Conservation (phyloP, 2,797 vertebrate species). For the Limosa lapponica region DNA sequence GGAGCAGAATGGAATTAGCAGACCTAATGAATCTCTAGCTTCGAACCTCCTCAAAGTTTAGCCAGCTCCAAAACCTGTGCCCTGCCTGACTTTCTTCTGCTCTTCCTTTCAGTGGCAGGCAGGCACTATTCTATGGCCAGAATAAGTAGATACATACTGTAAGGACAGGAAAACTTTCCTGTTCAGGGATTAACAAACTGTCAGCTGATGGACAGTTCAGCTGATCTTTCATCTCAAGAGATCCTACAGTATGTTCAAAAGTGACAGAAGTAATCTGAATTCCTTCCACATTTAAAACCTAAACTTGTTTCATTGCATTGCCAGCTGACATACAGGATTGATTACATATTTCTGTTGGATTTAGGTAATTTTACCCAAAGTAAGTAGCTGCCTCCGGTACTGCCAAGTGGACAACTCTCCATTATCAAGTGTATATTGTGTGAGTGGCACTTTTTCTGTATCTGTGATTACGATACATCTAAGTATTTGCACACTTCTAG, state of each 20-base stretch:
- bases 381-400: not conserved
- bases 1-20: not conserved
- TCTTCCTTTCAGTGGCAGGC: not conserved
- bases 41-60: not conserved
- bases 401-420: not conserved
- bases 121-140: not conserved
- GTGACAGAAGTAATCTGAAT: not conserved
- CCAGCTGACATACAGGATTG: not conserved
- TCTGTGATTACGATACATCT: not conserved
- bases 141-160: not conserved
- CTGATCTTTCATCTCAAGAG: not conserved
- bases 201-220: not conserved
- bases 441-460: not conserved
- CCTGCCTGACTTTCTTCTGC: not conserved
- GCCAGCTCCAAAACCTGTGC: not conserved
- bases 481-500: not conserved
- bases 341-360: not conserved
- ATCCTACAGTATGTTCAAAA: not conserved
- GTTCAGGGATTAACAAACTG: not conserved
- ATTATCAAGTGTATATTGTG: not conserved
- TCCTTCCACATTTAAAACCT: not conserved
- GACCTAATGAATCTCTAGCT: not conserved
- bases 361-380: not conserved
- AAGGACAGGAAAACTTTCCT: not conserved
- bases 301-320: not conserved